Percentiles rank a stretch among this genome's conserved stretches.
Evolutionary conservation across 2,113 vertebrate species (phyloP).

Genomic region (Nothobranchius furzeri): DNA sequence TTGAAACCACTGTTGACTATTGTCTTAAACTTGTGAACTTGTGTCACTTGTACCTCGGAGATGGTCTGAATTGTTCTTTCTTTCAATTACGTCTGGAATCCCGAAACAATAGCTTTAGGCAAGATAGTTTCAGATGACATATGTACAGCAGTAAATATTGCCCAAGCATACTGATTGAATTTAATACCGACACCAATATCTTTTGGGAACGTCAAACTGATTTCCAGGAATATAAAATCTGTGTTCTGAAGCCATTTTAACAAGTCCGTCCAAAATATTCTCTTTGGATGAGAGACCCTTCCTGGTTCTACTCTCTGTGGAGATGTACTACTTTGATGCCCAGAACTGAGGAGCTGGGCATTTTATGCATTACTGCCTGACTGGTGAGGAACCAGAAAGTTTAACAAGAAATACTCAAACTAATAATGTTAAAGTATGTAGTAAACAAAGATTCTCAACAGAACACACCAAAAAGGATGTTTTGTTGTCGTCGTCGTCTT

Average conservation of each 20-base stretch:
- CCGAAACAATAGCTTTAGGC: background rate
- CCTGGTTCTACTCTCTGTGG: constrained; percentile 14
- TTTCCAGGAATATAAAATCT: constrained; percentile 9
- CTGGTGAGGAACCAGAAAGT: constrained; percentile 14
- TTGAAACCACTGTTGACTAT: background rate
- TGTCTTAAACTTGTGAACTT: background rate
- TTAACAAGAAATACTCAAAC: constrained; percentile 9
- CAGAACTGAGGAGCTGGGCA: constrained; percentile 26
- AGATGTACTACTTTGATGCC: constrained; percentile 14
- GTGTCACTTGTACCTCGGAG: background rate
- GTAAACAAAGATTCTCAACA: background rate
- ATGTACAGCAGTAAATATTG: constrained; percentile 2
- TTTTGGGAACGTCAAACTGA: constrained; percentile 15
- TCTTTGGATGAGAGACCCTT: constrained; percentile 10
- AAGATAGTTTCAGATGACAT: constrained; percentile 6
- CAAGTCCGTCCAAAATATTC: constrained; percentile 20
- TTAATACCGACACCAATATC: constrained; percentile 23
- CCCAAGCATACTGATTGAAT: background rate
- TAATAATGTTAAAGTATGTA: background rate
- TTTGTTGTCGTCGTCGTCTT: background rate
- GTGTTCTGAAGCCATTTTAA: constrained; percentile 12
- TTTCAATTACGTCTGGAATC: background rate
- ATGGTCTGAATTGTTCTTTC: background rate
- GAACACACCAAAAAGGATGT: background rate
- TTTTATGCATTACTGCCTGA: constrained; percentile 31